These are phyloP conservation scores for Falco peregrinus DNA, from an alignment of 2,797 vertebrate species.

Conservation along the genomic window DNA sequence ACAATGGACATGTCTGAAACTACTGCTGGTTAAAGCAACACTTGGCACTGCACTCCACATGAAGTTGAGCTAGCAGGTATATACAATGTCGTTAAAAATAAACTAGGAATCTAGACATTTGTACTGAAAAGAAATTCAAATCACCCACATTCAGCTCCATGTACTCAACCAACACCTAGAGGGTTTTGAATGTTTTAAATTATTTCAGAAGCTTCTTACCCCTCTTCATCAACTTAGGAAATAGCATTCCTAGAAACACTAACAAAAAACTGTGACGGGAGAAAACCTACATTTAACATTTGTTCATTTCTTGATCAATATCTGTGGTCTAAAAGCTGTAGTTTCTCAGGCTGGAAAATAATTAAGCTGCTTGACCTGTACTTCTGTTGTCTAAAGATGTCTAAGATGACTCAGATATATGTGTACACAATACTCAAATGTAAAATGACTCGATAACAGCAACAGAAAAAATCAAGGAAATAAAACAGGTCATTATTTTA, in stretches of 20 bases:
- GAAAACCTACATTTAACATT: not conserved
- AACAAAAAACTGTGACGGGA: not conserved
- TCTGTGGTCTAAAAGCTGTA: not conserved
- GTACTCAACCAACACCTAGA: not conserved
- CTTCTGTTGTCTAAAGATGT: not conserved
- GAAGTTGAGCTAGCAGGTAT: not conserved
- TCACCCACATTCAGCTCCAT: not conserved
- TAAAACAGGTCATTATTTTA: not conserved
- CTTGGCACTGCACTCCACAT: not conserved
- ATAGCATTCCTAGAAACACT: not conserved
- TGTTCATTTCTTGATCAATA: not conserved
- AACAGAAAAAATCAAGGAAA: not conserved
- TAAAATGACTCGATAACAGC: not conserved
- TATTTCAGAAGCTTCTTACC: not conserved
- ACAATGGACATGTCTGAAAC: not conserved
- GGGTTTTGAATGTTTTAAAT: not conserved
- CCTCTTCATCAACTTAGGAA: not conserved
- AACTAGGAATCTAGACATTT: not conserved
- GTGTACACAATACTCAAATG: not conserved
- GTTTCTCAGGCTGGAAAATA: not conserved
- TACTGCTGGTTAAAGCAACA: not conserved
- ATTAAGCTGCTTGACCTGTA: not conserved
- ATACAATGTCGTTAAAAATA: not conserved
- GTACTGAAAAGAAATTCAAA: not conserved
- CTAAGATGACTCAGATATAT: not conserved